Percentiles rank a stretch among this genome's conserved stretches.
These are phyloP conservation scores for Cheilosia impressa DNA, from an alignment of 2,888 invertebrate species.

Conservation along the genomic window DNA sequence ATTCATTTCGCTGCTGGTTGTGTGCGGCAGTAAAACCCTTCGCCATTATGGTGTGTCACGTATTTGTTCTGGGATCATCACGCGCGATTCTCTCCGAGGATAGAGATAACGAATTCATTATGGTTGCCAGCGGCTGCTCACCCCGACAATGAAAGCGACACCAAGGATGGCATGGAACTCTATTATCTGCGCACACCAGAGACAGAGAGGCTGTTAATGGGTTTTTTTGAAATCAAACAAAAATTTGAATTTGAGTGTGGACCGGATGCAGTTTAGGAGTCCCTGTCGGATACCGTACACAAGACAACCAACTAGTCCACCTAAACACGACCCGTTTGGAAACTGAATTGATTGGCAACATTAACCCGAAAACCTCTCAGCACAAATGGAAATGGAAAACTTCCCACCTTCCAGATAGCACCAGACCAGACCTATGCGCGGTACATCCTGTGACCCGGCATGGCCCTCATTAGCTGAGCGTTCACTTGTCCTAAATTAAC, in stretches of 20 bases:
- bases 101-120: conserved; percentile 74
- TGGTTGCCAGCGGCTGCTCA: conserved; percentile 30
- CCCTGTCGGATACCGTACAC: no score
- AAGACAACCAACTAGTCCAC: no score
- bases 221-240: background rate
- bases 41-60: conserved; percentile 72
- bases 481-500: conserved; percentile 72
- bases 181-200: conserved; percentile 59
- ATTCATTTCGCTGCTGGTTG: conserved; percentile 46
- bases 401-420: conserved; percentile 20
- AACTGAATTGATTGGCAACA: conserved; percentile 41
- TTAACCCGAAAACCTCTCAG: conserved; percentile 25
- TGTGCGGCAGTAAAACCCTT: conserved; percentile 55
- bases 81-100: conserved; percentile 53
- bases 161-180: conserved; percentile 27
- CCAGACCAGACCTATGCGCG: background rate
- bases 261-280: no score
- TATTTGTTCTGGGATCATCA: conserved; percentile 71
- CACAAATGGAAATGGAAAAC: conserved; percentile 2
- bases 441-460: conserved; percentile 55
- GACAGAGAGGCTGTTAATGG: conserved; percentile 33
- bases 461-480: conserved; percentile 64
- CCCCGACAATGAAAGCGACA: conserved; percentile 20
- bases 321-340: no score
- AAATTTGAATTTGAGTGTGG: background rate